Evolutionary conservation across 2,113 vertebrate genomes (phyloP).

Genomic region (Ptilonorhynchus violaceus): DNA sequence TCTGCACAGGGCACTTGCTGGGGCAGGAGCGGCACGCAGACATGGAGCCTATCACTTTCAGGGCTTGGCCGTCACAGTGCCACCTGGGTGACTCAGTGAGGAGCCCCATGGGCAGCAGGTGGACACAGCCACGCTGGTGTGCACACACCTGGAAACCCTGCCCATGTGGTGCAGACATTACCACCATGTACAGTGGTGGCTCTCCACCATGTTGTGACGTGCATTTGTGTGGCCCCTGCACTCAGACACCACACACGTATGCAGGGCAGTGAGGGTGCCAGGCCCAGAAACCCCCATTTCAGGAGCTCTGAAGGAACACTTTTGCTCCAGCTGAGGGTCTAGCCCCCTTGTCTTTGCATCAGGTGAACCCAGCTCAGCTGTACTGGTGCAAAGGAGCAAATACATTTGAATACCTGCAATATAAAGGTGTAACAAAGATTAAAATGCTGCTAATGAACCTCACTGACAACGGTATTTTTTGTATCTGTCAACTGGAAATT

Average conservation of each 20-base stretch:
- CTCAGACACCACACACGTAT: fast-evolving
- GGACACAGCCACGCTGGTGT: fast-evolving
- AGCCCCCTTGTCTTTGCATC: neutral
- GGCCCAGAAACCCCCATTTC: neutral
- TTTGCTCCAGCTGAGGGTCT: neutral
- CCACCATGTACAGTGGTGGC: fast-evolving
- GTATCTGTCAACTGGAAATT: neutral
- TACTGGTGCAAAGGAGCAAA: neutral
- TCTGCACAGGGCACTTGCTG: too few relatives aligned
- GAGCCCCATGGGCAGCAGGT: neutral
- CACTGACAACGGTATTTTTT: neutral
- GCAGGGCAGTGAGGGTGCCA: fast-evolving
- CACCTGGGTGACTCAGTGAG: neutral
- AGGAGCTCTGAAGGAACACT: neutral
- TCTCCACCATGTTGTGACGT: neutral
- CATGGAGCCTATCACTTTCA: neutral
- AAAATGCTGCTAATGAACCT: neutral
- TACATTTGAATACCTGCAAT: neutral
- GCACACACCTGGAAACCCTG: neutral
- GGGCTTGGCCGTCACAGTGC: neutral
- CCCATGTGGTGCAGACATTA: neutral
- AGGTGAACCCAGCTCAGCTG: neutral
- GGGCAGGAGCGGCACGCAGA: neutral
- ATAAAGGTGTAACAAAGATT: neutral
- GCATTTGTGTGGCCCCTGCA: neutral